These are phyloP conservation scores for Sinocyclocheilus maitianheensis DNA, from an alignment of 2,113 vertebrate genomes.

Conservation along the genomic window DNA sequence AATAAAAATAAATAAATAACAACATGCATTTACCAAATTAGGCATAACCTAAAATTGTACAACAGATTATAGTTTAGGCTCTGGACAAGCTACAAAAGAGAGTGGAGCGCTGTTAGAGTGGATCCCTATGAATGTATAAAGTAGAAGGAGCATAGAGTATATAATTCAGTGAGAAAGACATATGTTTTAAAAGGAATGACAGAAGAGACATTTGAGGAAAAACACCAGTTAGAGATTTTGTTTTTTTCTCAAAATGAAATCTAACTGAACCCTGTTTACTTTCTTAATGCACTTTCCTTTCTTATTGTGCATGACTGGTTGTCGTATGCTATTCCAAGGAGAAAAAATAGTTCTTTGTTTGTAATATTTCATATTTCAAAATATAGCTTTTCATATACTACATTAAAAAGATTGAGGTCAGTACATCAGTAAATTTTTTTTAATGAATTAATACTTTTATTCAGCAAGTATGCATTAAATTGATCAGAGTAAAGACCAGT, in stretches of 20 bases:
- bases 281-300: not conserved
- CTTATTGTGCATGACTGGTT: not conserved
- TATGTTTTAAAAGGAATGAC: not conserved
- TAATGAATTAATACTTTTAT: too few species aligned
- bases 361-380: too few species aligned
- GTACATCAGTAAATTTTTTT: too few species aligned
- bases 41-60: not conserved
- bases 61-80: not conserved
- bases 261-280: too few species aligned
- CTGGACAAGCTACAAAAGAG: not conserved
- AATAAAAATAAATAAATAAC: not conserved
- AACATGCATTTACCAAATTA: conserved; percentile 22
- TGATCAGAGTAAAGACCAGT: too few species aligned
- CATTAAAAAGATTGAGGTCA: too few species aligned
- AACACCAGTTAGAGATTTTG: not conserved
- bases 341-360: not conserved
- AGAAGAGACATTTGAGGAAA: not conserved
- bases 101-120: not conserved
- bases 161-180: not conserved
- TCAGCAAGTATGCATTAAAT: too few species aligned
- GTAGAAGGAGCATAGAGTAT: not conserved
- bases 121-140: not conserved
- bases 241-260: not conserved
- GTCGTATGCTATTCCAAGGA: not conserved
- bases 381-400: too few species aligned